Evolutionary conservation across 2,113 vertebrate genomes (phyloP).

Genomic region (Calyptommatus sinebrachiatus): DNA sequence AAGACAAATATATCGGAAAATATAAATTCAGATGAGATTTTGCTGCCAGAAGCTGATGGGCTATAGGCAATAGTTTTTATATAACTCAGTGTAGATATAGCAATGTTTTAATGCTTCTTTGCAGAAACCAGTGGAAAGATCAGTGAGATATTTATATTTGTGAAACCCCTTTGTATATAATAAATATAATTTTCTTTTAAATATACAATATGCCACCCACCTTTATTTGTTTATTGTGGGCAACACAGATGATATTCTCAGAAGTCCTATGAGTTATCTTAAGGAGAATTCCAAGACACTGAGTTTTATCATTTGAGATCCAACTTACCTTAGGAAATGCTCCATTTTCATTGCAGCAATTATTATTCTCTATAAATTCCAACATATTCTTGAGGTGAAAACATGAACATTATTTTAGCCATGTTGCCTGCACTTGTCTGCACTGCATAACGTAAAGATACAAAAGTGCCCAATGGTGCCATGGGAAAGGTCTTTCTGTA

Average conservation of each 20-base stretch:
- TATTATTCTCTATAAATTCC: too few species aligned
- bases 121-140: background rate
- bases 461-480: too few species aligned
- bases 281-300: background rate
- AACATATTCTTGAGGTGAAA: too few species aligned
- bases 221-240: background rate
- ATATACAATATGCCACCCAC: background rate
- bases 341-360: too few species aligned
- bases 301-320: background rate
- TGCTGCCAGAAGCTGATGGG: background rate
- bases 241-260: background rate
- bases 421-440: too few species aligned
- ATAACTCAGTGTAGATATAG: background rate
- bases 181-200: background rate
- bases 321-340: background rate
- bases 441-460: too few species aligned
- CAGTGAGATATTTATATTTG: background rate
- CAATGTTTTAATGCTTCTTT: background rate
- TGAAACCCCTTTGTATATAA: background rate
- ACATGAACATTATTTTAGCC: too few species aligned
- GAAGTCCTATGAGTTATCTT: background rate
- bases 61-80: background rate
- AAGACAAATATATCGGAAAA: slow-evolving; percentile 3
- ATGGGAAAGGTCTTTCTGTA: too few species aligned
- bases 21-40: slow-evolving; percentile 15